Base-by-base conservation (phyloP, 2,113 vertebrate genomes). In the Chascanopsetta lugubris region DNA sequence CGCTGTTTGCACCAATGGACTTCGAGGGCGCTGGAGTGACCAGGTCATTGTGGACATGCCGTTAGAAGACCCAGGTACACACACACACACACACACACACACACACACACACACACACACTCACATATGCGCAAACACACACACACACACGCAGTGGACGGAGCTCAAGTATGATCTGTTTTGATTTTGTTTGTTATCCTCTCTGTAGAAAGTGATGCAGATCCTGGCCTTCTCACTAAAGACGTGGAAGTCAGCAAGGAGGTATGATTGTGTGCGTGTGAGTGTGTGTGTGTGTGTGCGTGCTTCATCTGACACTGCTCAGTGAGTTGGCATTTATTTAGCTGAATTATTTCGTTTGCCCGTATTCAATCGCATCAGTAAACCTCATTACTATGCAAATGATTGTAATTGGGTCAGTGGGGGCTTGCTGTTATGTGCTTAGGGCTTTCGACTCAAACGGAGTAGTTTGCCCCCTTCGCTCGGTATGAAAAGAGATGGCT, bases 21-120 rank as follows among this genome's bases (percentile, higher is more conserved):
- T 98, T 6, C 93, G 92, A 77, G 97, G 97, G 67, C 95, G 95
- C 71, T 90, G 93, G 84, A 98, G 97, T n/a, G 96, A 97, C 84
- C 94, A 95, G 80, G 89, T 98, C 22, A 93, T 98, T 38, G 95
- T 98, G 8, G 96, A 98, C 90, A 97, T 98, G 96, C 96, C 96
- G 34, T 77, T 94, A 13, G 93, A 95, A 66, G 94, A 95, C 22
- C 29, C 92, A 60, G 97, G 96, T 98, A 95, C 87, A 72, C 15
- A 54, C 30, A 47, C 21, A 63, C 29, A 32, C 15, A 13, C 6
- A 22, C n/a, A 45, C 69, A 50, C 29, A 21, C 18, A 18, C 36
- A 20, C 22, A 36, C 3, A 25, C 29, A 32, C 8, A 34, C 36
- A 68, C 36, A 40, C 2, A 21, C n/a, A 95, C 87, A 72, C 15